These are phyloP conservation scores for Cepphus grylle DNA, from an alignment of 2,113 vertebrate genomes.

Conservation along the genomic window DNA sequence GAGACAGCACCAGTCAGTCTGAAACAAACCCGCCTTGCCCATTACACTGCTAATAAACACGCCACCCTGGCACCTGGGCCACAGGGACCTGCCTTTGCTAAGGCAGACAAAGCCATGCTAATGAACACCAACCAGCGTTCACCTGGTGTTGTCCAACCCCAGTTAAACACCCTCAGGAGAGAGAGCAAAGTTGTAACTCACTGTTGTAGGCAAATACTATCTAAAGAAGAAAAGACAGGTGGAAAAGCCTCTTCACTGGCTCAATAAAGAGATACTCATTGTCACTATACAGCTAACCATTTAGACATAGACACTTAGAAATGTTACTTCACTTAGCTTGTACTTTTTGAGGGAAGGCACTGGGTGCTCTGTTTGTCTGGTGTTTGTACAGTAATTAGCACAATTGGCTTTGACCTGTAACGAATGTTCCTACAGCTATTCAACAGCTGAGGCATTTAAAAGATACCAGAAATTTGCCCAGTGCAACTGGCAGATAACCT, in stretches of 20 bases:
- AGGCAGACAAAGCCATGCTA: neutral
- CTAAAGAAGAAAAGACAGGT: neutral
- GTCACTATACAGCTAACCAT: neutral
- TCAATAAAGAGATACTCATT: neutral
- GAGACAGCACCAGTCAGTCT: neutral
- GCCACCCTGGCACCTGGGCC: neutral
- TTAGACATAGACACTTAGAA: neutral
- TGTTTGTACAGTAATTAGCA: neutral
- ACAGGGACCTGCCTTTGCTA: neutral
- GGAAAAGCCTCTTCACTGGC: neutral
- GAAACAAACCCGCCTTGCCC: neutral
- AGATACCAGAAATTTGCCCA: neutral
- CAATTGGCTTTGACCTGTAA: neutral
- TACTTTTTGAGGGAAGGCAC: neutral
- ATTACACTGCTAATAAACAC: neutral
- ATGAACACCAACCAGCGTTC: neutral
- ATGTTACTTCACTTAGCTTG: neutral
- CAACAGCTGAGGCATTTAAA: neutral
- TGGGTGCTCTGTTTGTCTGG: neutral
- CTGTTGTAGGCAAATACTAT: neutral
- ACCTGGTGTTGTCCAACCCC: neutral
- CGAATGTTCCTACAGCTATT: neutral
- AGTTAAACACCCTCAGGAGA: accelerated
- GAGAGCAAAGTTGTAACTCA: neutral
- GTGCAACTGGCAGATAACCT: neutral